Percentiles rank a stretch among this genome's conserved stretches.
phyloP scores from a whole-genome alignment of 1,140 invertebrate genomes.

The Anagrus nilaparvatae region DNA sequence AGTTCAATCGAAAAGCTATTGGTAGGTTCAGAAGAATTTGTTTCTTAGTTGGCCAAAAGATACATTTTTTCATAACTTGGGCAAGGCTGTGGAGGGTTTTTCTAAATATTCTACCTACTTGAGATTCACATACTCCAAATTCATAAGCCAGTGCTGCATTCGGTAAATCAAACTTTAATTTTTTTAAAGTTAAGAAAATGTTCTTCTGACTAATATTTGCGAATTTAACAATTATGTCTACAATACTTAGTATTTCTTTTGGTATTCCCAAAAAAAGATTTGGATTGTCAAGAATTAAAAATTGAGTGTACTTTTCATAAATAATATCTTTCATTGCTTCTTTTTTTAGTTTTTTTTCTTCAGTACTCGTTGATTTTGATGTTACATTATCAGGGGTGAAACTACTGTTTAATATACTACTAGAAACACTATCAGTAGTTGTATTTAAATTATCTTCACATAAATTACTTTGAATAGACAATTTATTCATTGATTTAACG shows the following conservation, averaged over 20 bases:
- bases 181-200: conserved; percentile 12
- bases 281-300: conserved; percentile 5
- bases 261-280: too few species aligned
- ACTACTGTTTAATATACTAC: too few species aligned
- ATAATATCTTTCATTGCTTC: too few species aligned
- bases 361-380: too few species aligned
- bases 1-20: conserved; percentile 24
- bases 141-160: conserved; percentile 11
- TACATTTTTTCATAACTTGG: conserved; percentile 6
- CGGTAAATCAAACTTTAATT: conserved; percentile 8
- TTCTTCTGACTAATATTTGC: conserved; percentile 3
- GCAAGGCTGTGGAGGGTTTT: conserved; percentile 5
- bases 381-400: too few species aligned
- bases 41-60: conserved; percentile 11
- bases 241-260: conserved; percentile 5
- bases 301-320: too few species aligned
- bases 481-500: too few species aligned
- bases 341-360: too few species aligned
- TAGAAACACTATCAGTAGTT: too few species aligned
- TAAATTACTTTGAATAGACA: too few species aligned
- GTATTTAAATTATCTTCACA: too few species aligned
- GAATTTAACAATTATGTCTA: background rate
- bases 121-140: conserved; percentile 11
- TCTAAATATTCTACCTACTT: conserved; percentile 10
- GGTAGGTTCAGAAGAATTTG: conserved; percentile 7